These are phyloP conservation scores for Oscheius sp. DNA, from an alignment of 2,888 invertebrate species.

Conservation along the genomic window DNA sequence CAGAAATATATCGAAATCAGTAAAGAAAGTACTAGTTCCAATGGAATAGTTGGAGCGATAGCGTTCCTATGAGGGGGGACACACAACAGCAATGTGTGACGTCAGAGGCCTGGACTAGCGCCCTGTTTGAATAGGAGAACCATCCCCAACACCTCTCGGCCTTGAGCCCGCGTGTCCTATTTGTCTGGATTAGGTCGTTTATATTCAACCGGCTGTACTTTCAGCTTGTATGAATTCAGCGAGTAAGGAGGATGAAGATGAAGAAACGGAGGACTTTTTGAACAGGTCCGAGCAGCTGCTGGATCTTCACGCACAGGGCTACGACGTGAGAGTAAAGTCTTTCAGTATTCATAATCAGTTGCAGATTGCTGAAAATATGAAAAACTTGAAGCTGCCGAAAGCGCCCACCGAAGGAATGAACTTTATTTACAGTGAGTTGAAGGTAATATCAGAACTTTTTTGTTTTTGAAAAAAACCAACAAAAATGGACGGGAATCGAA, in stretches of 20 bases:
- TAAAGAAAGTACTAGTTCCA: background rate
- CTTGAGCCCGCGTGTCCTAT: background rate
- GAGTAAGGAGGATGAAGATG: slow-evolving; percentile 18
- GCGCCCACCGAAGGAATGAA: background rate
- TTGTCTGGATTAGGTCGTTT: too few species aligned
- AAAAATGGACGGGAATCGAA: background rate
- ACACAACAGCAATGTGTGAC: slow-evolving; percentile 20
- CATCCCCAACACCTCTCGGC: background rate
- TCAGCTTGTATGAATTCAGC: background rate
- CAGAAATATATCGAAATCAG: background rate
- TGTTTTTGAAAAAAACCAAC: background rate
- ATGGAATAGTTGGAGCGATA: slow-evolving; percentile 24
- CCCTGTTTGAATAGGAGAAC: slow-evolving; percentile 32
- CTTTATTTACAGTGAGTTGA: slow-evolving; percentile 22
- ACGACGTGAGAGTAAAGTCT: slow-evolving; percentile 12
- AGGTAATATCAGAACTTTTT: slow-evolving; percentile 3
- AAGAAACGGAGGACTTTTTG: slow-evolving; percentile 32
- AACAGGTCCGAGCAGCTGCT: slow-evolving; percentile 19
- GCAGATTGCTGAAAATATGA: slow-evolving; percentile 5
- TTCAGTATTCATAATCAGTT: background rate
- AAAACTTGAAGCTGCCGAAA: slow-evolving; percentile 5
- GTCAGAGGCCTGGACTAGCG: background rate
- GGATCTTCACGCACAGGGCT: slow-evolving; percentile 18
- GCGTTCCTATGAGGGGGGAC: background rate
- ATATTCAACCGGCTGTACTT: background rate